A percentile compares a stretch with the other conserved stretches of the same genome.
phyloP scores from a whole-genome alignment of 2,888 invertebrate species.

The Platycheirus rosarum region DNA sequence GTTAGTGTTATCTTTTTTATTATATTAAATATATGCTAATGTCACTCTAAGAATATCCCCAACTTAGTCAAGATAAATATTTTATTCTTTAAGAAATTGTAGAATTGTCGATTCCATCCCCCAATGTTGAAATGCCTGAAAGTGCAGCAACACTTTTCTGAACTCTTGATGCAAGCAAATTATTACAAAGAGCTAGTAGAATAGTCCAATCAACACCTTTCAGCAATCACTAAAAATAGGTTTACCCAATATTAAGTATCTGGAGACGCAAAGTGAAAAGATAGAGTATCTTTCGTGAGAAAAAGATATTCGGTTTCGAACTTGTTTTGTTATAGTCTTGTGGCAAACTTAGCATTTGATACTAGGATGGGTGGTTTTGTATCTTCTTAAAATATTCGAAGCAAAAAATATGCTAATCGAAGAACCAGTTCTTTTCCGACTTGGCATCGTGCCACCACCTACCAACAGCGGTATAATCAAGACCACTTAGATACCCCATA shows the following conservation, averaged over 20 bases:
- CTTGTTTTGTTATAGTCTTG: conserved; percentile 17
- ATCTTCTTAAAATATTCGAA: neutral
- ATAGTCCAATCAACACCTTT: conserved; percentile 20
- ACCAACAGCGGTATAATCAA: neutral
- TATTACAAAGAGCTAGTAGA: neutral
- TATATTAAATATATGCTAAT: too few relatives aligned
- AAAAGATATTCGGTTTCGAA: conserved; percentile 21
- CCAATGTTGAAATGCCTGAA: conserved; percentile 21
- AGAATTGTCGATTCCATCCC: too few relatives aligned
- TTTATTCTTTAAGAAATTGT: too few relatives aligned
- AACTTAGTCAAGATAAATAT: too few relatives aligned
- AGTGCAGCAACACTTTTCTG: conserved; percentile 14
- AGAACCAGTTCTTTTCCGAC: conserved; percentile 16
- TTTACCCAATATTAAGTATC: conserved; percentile 6
- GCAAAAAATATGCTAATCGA: conserved; percentile 22
- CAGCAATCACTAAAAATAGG: neutral
- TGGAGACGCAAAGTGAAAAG: neutral
- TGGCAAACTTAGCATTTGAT: conserved; percentile 16
- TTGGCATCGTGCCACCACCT: conserved; percentile 13
- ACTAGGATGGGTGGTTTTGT: conserved; percentile 15
- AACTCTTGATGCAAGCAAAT: conserved; percentile 21
- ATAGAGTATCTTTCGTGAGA: neutral
- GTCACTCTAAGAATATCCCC: neutral
- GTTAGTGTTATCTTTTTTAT: neutral
- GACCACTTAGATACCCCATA: neutral